Conservation (phyloP, 1,140 invertebrate species). For the Odontomachus brunneus region DNA sequence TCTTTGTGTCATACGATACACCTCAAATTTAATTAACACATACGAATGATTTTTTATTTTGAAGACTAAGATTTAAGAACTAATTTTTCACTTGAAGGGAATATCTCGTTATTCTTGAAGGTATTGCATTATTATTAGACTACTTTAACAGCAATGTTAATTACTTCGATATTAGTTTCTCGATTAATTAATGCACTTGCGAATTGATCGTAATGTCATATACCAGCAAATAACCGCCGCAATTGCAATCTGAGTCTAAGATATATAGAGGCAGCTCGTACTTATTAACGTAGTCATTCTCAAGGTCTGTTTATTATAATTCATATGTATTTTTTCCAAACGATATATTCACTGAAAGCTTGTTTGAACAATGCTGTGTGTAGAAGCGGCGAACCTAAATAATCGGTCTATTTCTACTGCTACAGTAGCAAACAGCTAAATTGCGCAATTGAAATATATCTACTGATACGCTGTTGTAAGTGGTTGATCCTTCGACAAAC, state of each 20-base stretch:
- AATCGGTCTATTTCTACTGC: not conserved
- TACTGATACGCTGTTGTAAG: no score
- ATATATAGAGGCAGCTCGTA: not conserved
- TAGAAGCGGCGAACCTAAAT: slow-evolving; percentile 7
- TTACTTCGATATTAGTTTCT: not conserved
- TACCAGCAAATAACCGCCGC: not conserved
- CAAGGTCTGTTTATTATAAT: not conserved
- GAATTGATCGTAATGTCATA: not conserved
- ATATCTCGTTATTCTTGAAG: no score
- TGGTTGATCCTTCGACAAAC: no score
- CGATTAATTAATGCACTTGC: not conserved
- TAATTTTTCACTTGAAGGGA: no score
- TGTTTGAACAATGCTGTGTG: not conserved
- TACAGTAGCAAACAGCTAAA: no score
- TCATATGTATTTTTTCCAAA: slow-evolving; percentile 18
- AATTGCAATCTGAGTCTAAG: not conserved
- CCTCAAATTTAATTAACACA: no score
- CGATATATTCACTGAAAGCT: not conserved
- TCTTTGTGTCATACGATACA: no score
- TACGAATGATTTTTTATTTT: no score
- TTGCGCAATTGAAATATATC: no score
- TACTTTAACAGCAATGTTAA: slow-evolving; percentile 3
- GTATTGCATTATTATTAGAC: not conserved
- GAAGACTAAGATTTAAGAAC: no score
- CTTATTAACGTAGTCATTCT: not conserved